Conservation (phyloP, 2,888 invertebrate species). For the Notocelia uddmanniana region DNA sequence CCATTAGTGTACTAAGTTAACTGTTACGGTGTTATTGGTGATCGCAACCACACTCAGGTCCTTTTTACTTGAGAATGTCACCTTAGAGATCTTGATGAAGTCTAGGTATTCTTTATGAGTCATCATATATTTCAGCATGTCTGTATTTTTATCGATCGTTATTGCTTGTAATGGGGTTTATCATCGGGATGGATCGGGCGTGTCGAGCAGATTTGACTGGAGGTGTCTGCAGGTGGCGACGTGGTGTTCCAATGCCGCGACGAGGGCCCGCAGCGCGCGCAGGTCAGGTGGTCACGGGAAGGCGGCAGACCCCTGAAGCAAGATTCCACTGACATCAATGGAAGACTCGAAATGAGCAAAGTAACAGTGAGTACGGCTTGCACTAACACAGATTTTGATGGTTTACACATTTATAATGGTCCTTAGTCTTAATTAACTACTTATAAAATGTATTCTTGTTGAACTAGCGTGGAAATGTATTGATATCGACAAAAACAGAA, state of each 20-base stretch:
- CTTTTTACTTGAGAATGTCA: too few relatives aligned
- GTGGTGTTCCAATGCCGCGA: conserved; percentile 97
- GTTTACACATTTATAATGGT: too few relatives aligned
- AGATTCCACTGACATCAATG: conserved; percentile 90
- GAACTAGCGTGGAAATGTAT: too few relatives aligned
- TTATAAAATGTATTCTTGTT: too few relatives aligned
- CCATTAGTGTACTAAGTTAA: too few relatives aligned
- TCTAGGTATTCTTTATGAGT: neutral
- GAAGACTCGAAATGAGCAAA: conserved; percentile 94
- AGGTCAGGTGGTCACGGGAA: conserved; percentile 91
- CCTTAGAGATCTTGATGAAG: too few relatives aligned
- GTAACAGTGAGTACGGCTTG: conserved; percentile 86
- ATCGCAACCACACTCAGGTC: too few relatives aligned
- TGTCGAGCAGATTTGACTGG: conserved; percentile 14
- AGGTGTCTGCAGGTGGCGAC: conserved; percentile 89
- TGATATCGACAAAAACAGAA: neutral
- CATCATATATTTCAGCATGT: neutral
- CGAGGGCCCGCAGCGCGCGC: conserved; percentile 92
- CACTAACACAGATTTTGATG: neutral
- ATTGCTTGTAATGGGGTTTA: conserved; percentile 17
- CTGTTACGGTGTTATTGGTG: too few relatives aligned
- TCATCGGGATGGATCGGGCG: conserved; percentile 16
- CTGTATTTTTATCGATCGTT: conserved; percentile 3
- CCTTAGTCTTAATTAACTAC: too few relatives aligned
- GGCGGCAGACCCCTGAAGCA: conserved; percentile 90